Percentiles rank a stretch among this genome's conserved stretches.
Conservation (phyloP, 2,888 invertebrate genomes). For the Drosophila buzzatii region DNA sequence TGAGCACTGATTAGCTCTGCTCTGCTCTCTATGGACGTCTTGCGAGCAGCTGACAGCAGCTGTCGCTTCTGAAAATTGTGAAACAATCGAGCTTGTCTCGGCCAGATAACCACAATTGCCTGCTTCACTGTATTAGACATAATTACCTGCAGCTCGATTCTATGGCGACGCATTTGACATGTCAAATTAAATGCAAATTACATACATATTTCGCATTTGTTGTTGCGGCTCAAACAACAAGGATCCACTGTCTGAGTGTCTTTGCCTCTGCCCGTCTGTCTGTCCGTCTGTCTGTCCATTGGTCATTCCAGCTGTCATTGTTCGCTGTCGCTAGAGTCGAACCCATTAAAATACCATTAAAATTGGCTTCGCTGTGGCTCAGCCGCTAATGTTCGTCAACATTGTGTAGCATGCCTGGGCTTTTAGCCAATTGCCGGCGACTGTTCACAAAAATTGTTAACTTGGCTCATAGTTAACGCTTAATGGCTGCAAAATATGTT, state of each 20-base stretch:
- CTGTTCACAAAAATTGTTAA: conserved; percentile 40
- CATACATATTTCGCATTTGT: conserved; percentile 67
- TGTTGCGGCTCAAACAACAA: conserved; percentile 11
- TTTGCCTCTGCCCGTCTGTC: background rate
- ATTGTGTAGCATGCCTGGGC: conserved; percentile 37
- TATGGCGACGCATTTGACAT: conserved; percentile 55
- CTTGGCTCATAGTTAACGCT: conserved; percentile 27
- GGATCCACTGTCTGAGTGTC: background rate
- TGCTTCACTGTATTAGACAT: conserved; percentile 21
- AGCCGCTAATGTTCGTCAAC: conserved; percentile 49
- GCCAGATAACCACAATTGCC: conserved; percentile 13
- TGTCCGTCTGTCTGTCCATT: background rate
- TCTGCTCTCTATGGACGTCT: background rate
- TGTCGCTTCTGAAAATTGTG: conserved; percentile 3
- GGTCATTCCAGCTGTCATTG: conserved; percentile 31
- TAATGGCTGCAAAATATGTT: conserved; percentile 33
- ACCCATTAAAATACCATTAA: conserved; percentile 75
- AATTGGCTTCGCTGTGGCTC: conserved; percentile 51
- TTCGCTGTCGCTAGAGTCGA: conserved; percentile 19
- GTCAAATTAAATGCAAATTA: conserved; percentile 82
- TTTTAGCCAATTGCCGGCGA: conserved; percentile 15
- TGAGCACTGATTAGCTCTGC: background rate
- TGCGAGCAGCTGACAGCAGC: conserved; percentile 4
- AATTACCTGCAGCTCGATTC: conserved; percentile 41
- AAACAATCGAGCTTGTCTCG: conserved; percentile 5